Conservation (phyloP, 2,797 vertebrate genomes). For the Oreortyx pictus region DNA sequence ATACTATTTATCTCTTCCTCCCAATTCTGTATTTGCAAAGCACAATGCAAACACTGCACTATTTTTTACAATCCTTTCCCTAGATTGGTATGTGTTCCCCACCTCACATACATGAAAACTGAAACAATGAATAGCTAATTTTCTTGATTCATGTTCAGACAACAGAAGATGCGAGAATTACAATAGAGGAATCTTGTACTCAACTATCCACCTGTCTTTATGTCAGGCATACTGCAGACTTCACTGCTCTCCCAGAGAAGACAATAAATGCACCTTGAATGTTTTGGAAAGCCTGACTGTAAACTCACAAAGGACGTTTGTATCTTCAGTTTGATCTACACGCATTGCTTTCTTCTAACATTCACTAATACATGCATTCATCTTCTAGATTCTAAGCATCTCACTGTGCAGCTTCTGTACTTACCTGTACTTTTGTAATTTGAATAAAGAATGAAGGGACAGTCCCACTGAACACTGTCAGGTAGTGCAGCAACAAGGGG, state of each 20-base stretch:
- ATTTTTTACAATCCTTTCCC: neutral
- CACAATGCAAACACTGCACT: neutral
- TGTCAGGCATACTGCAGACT: neutral
- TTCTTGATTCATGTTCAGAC: neutral
- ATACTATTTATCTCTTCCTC: neutral
- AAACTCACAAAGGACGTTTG: neutral
- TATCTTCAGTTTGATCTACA: neutral
- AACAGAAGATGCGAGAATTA: neutral
- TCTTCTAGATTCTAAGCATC: neutral
- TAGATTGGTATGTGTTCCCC: neutral
- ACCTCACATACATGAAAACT: neutral
- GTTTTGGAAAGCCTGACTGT: neutral
- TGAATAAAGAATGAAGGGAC: neutral
- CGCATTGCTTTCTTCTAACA: neutral
- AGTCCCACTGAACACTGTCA: neutral
- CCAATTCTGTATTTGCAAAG: neutral
- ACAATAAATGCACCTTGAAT: neutral
- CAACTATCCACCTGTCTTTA: neutral
- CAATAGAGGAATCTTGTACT: neutral
- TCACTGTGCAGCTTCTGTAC: neutral
- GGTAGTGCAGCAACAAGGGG: neutral
- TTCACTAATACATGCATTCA: neutral
- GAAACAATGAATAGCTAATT: neutral
- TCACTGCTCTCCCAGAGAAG: neutral
- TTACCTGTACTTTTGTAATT: neutral